Base-by-base conservation (phyloP, 2,797 vertebrate species). In the Harpagifer antarcticus region DNA sequence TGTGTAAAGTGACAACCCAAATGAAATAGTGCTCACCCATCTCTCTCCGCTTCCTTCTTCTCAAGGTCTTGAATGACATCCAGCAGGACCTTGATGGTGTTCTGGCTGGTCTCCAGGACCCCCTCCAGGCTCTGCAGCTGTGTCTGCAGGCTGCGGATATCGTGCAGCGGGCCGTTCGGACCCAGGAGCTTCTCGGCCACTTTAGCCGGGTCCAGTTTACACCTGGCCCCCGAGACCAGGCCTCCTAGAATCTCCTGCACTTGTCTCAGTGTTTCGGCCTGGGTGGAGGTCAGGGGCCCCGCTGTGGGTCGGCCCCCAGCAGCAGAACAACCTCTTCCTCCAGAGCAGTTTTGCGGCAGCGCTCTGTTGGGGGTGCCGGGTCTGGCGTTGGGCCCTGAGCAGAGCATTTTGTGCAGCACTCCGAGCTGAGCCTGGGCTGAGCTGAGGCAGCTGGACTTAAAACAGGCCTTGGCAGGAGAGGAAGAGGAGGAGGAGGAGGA, bases 51-150 rank as follows among this genome's bases (percentile, higher is more conserved):
- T 83, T 97, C 96, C 88, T 96, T 96, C 94, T 96, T 96, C 90
- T 97, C 96, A 86, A 97, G 93, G 91, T 97, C 96, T 94, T 97
- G 96, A 93, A 97, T 97, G 83, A 97, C 96, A 8, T 96, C 96
- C 91, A 97, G 93, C 86, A 97, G 94, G 81, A 97, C 93, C 69
- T 96, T 95, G 84, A 97, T 97, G 86, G 96, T 96, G 83, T 97
- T 96, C 89, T 97, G 96, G 94, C 96, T 97, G 79, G 96, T 96
- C 89, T 97, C 96, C 93, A 97, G 92, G 76, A 96, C 96, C 48
- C 96, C 96, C 86, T 97, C 96, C 89, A 97, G 89, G 82, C 96
- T 96, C 54, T 96, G 96, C 67, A 97, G 95, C 91, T 95, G 96
- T 81, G 92, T 94, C 86, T 95, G 95, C 89, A 96, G 90, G 85